A percentile compares a stretch with the other conserved stretches of the same genome.
These are phyloP conservation scores for Elaeidobius kamerunicus DNA, from an alignment of 2,888 invertebrate genomes.

Conservation along the genomic window DNA sequence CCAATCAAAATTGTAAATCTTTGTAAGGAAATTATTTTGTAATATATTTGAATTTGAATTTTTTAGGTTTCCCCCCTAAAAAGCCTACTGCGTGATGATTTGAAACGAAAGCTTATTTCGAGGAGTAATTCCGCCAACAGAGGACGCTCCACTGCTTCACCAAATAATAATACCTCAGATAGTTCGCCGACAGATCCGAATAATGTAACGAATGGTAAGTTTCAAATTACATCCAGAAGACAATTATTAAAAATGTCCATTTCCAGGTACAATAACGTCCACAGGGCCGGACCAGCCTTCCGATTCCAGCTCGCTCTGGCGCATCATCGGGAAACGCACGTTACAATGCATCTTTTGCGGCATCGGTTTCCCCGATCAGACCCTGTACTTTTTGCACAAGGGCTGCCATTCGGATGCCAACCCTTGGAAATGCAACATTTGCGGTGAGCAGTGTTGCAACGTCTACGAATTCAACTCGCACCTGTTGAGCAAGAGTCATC, in stretches of 20 bases:
- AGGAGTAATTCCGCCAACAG: constrained; percentile 56
- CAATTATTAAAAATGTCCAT: not conserved
- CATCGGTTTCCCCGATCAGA: constrained; percentile 93
- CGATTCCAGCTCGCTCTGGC: constrained; percentile 49
- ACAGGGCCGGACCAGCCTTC: constrained; percentile 62
- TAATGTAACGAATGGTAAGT: constrained; percentile 45
- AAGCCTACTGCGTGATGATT: constrained; percentile 78
- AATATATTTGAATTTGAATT: too few relatives aligned
- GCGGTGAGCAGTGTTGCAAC: constrained; percentile 91
- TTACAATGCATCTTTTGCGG: constrained; percentile 89
- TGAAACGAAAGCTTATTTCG: constrained; percentile 75
- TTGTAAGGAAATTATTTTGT: too few relatives aligned
- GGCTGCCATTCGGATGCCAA: constrained; percentile 97
- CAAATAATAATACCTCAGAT: constrained; percentile 49
- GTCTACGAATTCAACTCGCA: constrained; percentile 97
- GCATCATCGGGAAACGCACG: constrained; percentile 53
- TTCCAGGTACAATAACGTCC: constrained; percentile 60
- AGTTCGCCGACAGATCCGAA: constrained; percentile 50
- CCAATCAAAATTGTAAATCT: too few relatives aligned
- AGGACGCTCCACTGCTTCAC: constrained; percentile 47
- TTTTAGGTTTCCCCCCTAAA: constrained; percentile 70
- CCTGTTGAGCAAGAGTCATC: constrained; percentile 90
- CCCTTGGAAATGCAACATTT: constrained; percentile 97
- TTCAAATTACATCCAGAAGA: not conserved
- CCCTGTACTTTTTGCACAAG: constrained; percentile 94